Evolutionary conservation across 2,797 vertebrate species (phyloP), one percentile per base, ranked within the genome.

Genomic region (Schizothorax lantsangensis): DNA sequence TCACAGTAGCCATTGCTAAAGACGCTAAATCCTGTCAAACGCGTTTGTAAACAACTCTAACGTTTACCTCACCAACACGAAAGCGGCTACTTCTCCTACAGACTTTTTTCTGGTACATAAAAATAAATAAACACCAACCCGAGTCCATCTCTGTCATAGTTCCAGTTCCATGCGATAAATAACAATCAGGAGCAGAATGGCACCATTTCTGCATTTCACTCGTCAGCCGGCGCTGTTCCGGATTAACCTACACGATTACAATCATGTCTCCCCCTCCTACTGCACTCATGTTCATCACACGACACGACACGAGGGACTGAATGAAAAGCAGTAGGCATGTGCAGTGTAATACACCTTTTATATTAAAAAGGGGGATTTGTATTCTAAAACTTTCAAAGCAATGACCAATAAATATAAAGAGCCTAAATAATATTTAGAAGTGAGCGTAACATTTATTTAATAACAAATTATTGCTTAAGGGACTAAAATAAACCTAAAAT

Each of bases 191-290:
- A 72, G 7, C 21, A 47, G 17, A 75, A 43, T 33, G 73, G 62
- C 66, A 23, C 72, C 45, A 81, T 91, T 83, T 82, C 49, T 80
- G 88, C 85, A 74, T 43, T 52, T 89, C 86, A 86, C n/a, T 4
- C 3, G 86, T 84, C 77, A 88, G 19, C 68, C 23, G 49, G 66
- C n/a, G 43, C 75, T 83, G 49, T 69, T 62, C n/a, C n/a, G 88
- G 89, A 92, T 91, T 91, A 91, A 78, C 72, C 47, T 23, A n/a
- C 81, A 84, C 10, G 80, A 91, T 88, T 84, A 87, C 81, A 7
- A 19, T 86, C 72, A 75, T 79, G 77, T 83, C 86, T 59, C 52
- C 79, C 83, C 81, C 86, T 83, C 79, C 86, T 69, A 47, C 88
- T 73, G 68, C 66, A 62, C 84, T 78, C 75, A 59, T 59, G 21